Evolutionary conservation across 2,888 invertebrate genomes (phyloP).

Genomic region (Pilophorus perplexus): DNA sequence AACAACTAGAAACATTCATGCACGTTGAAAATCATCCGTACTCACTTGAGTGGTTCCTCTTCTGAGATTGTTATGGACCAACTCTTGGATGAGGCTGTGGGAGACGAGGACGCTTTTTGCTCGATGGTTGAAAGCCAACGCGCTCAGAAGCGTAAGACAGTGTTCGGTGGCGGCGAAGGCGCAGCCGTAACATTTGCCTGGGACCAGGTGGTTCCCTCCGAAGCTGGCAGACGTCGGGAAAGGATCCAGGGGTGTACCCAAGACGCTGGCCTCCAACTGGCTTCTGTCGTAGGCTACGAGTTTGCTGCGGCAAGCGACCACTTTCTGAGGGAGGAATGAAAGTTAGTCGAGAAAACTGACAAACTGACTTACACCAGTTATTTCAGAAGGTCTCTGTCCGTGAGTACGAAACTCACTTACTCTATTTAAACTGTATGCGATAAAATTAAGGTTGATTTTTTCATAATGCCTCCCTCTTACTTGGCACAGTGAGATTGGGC

Average conservation of each 20-base stretch:
- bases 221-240: constrained; percentile 34
- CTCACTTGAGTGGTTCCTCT: constrained; percentile 73
- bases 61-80: constrained; percentile 85
- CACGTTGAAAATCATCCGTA: constrained; percentile 9
- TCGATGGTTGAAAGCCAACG: constrained; percentile 76
- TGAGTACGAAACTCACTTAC: no score
- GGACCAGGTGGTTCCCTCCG: constrained; percentile 29
- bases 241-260: constrained; percentile 42
- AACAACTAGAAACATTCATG: neutral
- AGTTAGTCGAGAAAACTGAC: no score
- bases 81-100: constrained; percentile 83
- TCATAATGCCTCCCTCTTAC: no score
- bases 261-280: constrained; percentile 60
- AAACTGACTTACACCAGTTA: no score
- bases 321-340: no score
- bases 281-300: constrained; percentile 86
- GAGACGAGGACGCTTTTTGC: constrained; percentile 74
- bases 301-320: constrained; percentile 86
- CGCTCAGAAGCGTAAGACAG: constrained; percentile 84
- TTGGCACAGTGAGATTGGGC: no score
- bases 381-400: no score
- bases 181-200: constrained; percentile 79
- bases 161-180: constrained; percentile 90
- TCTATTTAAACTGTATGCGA: no score
- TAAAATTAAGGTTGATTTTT: no score